Base-by-base conservation (phyloP, 2,888 invertebrate genomes). In the Drosophila yooni region DNA sequence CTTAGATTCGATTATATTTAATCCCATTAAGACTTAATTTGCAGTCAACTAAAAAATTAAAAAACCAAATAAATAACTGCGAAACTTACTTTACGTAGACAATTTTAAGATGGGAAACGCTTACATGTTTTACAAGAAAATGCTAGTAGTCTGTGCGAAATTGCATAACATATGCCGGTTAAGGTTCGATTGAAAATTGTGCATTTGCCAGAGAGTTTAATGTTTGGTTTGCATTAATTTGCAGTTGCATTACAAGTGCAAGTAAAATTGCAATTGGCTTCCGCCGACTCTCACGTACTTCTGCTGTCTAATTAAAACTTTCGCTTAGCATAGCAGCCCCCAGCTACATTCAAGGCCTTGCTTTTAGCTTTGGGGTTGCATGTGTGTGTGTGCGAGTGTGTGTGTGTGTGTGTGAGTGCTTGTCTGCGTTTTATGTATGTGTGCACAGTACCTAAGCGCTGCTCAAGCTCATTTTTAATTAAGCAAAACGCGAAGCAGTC, bases 391-490 rank as follows among this genome's bases (percentile, higher is more conserved):
- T 56, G 59, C 53, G 62, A 63, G 63, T 71, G 59, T 21, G 21
- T 7, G 36, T 15, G 43, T 38, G 51, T 36, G 15, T 53, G 33
- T 61, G 48, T 27, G 65, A 57, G 48, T 52, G 57, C 46, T 34
- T 53, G 43, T 62, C 33, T 18, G 52, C 7, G 52, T 53, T 29
- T 34, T 46, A n/a, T 38, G 65, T 60, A 46, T 76, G 65, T 81
- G 54, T 78, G 67, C 58, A 58, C 10, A 62, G 64, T 66, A 68
- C 57, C 60, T 75, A 71, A 77, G 66, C 67, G 63, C 61, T 87
- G 80, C 83, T 84, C 85, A 82, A 83, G 75, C 83, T 87, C 88
- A 79, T 85, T 86, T 86, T 86, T 88, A 86, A 88, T 86, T 86
- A 86, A 82, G 88, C 88, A 88, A 88, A 86, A 82, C 76, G 85